Evolutionary conservation across 2,113 vertebrate species (phyloP), one percentile per base, ranked within the genome.

Genomic region (Stomatorhinus ivindoensis): DNA sequence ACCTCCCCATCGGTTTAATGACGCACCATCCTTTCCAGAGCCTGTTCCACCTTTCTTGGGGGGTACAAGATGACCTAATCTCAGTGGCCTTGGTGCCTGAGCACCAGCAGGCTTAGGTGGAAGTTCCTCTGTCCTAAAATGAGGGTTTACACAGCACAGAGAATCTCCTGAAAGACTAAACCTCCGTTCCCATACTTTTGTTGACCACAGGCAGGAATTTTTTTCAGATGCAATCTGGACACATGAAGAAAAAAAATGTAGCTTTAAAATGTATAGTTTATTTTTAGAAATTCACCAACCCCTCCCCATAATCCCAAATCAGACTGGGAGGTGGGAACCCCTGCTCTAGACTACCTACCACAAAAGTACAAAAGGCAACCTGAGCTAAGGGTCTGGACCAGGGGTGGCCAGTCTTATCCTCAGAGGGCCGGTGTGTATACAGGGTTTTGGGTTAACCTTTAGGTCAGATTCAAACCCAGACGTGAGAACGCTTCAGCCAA

Each of bases 11-110:
- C 4, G 65, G 9, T 87, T 88, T 55, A 84, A 83, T 35, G 84
- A 46, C 10, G 31, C 21, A 58, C 35, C n/a, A 46, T 69, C 24
- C 85, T n/a, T 76, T 39, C 61, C 61, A 47, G 35, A 8, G 31
- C 15, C n/a, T 42, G 53, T 55, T 51, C 46, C 88, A 15, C 90
- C 89, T 91, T 91, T 91, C 76, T 83, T 76, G 89, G 88, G 88
- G 86, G 9, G 9, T 3, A 10, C 21, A 88, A 86, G 86, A 80
- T 50, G 58, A 31, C 21, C 88, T 86, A 55, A 55, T 51, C 83
- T 19, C 17, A 21, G 55, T 17, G 84, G 21, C 27, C 46, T 69
- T 69, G 82, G 69, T 44, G 58, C 65, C 73, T 27, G 90, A 50
- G 87, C 69, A 39, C 69, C 69, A 76, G 35, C 31, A 39, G 73